Percentiles rank a stretch among this genome's conserved stretches.
Evolutionary conservation across 2,888 invertebrate species (phyloP).

Genomic region (Amphipoea oculea): DNA sequence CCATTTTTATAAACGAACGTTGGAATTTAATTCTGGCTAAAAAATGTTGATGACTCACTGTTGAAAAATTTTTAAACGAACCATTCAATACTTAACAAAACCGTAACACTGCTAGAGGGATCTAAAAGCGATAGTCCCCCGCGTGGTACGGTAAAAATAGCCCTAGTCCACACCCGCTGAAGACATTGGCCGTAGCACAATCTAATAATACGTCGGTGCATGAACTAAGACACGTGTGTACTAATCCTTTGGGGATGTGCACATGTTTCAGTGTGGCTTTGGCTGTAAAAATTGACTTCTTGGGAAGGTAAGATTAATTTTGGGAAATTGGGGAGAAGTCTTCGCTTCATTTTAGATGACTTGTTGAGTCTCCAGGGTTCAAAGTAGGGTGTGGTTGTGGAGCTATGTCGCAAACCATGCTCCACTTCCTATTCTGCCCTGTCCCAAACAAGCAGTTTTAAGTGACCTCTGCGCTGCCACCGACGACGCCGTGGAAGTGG

Average conservation of each 20-base stretch:
- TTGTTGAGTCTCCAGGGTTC: background rate
- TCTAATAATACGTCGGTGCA: slow-evolving; percentile 70
- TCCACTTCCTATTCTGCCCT: background rate
- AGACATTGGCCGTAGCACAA: slow-evolving; percentile 74
- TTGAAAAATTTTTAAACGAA: slow-evolving; percentile 21
- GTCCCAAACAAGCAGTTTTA: background rate
- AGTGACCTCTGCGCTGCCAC: background rate
- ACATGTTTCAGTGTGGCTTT: slow-evolving; percentile 36
- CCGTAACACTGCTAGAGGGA: slow-evolving; percentile 58
- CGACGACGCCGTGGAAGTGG: background rate
- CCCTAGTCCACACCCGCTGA: slow-evolving; percentile 57
- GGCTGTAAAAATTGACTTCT: background rate
- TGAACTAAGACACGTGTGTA: slow-evolving; percentile 70
- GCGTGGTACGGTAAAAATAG: slow-evolving; percentile 71
- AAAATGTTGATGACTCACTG: slow-evolving; percentile 15
- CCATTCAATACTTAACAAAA: slow-evolving; percentile 39
- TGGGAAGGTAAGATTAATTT: background rate
- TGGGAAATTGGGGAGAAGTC: background rate
- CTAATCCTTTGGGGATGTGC: slow-evolving; percentile 46
- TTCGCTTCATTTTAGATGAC: background rate
- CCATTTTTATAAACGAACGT: slow-evolving; percentile 5
- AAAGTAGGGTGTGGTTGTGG: background rate
- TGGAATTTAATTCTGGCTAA: background rate
- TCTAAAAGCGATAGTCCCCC: slow-evolving; percentile 69
- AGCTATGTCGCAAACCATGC: background rate